Evolutionary conservation across 2,888 invertebrate genomes (phyloP).

Genomic region (Ptychoptera contaminata): DNA sequence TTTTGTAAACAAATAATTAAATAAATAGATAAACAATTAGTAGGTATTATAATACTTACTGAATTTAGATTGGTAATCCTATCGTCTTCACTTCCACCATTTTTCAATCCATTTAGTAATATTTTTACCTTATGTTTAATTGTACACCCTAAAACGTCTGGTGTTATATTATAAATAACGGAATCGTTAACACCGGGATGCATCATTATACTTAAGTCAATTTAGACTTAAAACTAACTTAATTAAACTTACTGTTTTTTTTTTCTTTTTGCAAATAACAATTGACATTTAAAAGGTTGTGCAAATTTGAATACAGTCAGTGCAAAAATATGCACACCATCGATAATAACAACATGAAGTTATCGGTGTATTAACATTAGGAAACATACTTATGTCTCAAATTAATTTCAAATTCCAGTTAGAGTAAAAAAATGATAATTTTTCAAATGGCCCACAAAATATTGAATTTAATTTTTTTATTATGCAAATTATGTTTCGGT

Average conservation of each 20-base stretch:
- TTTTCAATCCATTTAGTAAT: neutral
- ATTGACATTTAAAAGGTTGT: too few relatives aligned
- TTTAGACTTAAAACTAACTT: neutral
- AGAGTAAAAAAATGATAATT: too few relatives aligned
- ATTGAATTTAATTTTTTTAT: too few relatives aligned
- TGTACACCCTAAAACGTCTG: neutral
- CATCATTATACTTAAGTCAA: neutral
- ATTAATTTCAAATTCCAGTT: too few relatives aligned
- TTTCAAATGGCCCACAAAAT: too few relatives aligned
- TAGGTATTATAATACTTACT: neutral
- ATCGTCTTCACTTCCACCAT: neutral
- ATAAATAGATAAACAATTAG: neutral
- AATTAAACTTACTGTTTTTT: neutral
- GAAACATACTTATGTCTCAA: too few relatives aligned
- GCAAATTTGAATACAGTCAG: too few relatives aligned
- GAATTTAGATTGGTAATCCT: neutral
- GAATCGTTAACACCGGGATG: neutral
- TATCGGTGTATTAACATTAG: too few relatives aligned
- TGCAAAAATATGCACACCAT: too few relatives aligned
- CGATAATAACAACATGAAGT: too few relatives aligned
- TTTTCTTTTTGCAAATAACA: neutral
- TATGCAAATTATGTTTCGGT: too few relatives aligned
- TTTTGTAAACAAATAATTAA: too few relatives aligned
- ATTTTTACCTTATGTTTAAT: neutral
- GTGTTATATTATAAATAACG: neutral